Evolutionary conservation across 2,888 invertebrate genomes (phyloP), one percentile per base, ranked within the genome.

Genomic region (Yponomeuta sedellus): DNA sequence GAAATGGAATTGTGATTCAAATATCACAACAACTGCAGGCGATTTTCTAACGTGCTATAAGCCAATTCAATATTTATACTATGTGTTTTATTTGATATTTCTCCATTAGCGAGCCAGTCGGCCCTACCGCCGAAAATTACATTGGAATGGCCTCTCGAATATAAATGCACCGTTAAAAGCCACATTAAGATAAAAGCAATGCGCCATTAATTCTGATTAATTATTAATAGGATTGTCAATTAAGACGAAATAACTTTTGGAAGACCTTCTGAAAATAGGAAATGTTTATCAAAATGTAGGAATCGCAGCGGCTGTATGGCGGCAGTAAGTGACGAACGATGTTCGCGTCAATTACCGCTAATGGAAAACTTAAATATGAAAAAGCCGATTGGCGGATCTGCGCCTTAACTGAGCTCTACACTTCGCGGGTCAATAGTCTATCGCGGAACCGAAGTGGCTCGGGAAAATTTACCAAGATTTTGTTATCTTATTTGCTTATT

Each of bases 361-460:
- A 91, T 91, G 91, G 89, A 88, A 87, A 89, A 91, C 89, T 90
- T 90, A 88, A 91, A 91, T 91, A 90, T 91, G 89, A 89, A 89
- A 90, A 90, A 91, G 89, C 88, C 80, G 80, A 86, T 81, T 80
- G 85, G 83, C 77, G 68, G 83, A 81, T 79, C 84, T 84, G 84
- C 75, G 79, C 76, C 79, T 76, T 67, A 28, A 20, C 61, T 61
- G 12, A 64, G 63, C 19, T 22, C 44, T 28, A 56, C 11, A 19
- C 16, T 71, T 76, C 44, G 5, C 44, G 44, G 44, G 44, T 52
- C 44, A 52, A 52, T 16, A 52, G 0, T 52, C 44, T 52, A 75
- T 70, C 70, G 70, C n/a, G n/a, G n/a, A n/a, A 69, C 68, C 67
- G 6, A 22, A 22, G 20, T 12, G 59, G 25, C 12, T 20, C 22